Evolutionary conservation across 2,113 vertebrate genomes (phyloP), one percentile per base, ranked within the genome.

Genomic region (Hemicordylus capensis): DNA sequence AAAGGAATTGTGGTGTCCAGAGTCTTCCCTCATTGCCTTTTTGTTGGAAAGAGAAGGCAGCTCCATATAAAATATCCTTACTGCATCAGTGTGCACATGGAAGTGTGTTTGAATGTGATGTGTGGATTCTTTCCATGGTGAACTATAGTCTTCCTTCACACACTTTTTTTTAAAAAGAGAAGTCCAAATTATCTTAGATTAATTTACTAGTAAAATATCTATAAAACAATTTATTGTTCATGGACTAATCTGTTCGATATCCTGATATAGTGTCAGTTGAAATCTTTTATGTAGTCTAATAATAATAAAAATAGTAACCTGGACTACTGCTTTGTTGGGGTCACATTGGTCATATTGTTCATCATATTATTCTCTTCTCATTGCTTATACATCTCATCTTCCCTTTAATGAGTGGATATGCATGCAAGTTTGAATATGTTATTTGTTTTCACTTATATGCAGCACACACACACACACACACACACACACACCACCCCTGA

Each of bases 361-460:
- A 70, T 17, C 19, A 83, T 90, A 84, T 48, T 82, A 44, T 85
- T 84, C 11, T n/a, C 75, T 85, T 89, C 42, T 58, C 83, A 87
- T 10, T 83, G 51, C 80, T 34, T 88, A 87, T 78, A 90, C 92
- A 67, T 87, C 90, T 89, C 84, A 91, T 90, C 31, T 64, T 86
- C 76, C 61, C 89, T 58, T 70, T 84, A 89, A 88, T 94, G 85
- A 90, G 87, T 92, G 89, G 86, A 76, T 91, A 92, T 90, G 77
- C 91, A 74, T 0, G 4, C 83, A 81, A 70, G 76, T 83, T 72
- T 92, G 90, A 95, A 94, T 88, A 88, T 88, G 88, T 84, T 92
- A 92, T 94, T 95, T 94, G 78, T 88, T 94, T 92, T 94, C 61
- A 81, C 77, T 91, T 73, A 83, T 79, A 14, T 67, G 59, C 69